phyloP scores from a whole-genome alignment of 2,113 vertebrate species.

The Nymphicus hollandicus region DNA sequence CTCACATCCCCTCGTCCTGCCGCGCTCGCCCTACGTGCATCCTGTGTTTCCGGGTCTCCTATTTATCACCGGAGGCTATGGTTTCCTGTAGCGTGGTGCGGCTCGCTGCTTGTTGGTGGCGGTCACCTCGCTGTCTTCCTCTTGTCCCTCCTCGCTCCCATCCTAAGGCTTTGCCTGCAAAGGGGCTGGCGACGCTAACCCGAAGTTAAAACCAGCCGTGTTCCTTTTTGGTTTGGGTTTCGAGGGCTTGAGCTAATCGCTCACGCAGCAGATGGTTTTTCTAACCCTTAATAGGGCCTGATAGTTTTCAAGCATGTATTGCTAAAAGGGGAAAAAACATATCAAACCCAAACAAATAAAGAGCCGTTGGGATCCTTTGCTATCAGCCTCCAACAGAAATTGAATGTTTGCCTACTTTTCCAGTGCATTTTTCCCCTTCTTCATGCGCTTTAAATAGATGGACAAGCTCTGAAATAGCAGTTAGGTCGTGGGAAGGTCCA shows the following conservation, averaged over 20 bases:
- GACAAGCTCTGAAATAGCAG: conserved; percentile 65
- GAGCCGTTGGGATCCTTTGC: not conserved
- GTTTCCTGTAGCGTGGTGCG: conserved; percentile 70
- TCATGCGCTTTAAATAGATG: conserved; percentile 72
- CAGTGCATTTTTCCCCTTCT: conserved; percentile 6
- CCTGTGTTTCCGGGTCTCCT: conserved; percentile 67
- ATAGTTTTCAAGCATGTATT: not conserved
- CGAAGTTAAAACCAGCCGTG: not conserved
- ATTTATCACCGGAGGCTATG: conserved; percentile 74
- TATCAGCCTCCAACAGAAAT: conserved; percentile 18
- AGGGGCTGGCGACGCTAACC: not conserved
- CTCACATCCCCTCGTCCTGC: conserved; percentile 59
- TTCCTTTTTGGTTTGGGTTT: not conserved
- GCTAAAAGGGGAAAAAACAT: not conserved
- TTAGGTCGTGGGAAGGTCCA: conserved; percentile 73
- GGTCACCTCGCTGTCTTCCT: not conserved
- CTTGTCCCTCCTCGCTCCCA: not conserved
- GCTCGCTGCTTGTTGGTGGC: conserved; percentile 22
- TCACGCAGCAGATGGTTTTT: not conserved
- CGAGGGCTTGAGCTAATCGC: not conserved
- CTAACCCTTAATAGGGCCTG: conserved; percentile 55
- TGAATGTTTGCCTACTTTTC: conserved; percentile 1
- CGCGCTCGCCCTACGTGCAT: conserved; percentile 55
- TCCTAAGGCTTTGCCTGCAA: not conserved
- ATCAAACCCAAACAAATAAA: not conserved